Conservation (phyloP, 2,888 invertebrate genomes). For the Rhogogaster chlorosoma region DNA sequence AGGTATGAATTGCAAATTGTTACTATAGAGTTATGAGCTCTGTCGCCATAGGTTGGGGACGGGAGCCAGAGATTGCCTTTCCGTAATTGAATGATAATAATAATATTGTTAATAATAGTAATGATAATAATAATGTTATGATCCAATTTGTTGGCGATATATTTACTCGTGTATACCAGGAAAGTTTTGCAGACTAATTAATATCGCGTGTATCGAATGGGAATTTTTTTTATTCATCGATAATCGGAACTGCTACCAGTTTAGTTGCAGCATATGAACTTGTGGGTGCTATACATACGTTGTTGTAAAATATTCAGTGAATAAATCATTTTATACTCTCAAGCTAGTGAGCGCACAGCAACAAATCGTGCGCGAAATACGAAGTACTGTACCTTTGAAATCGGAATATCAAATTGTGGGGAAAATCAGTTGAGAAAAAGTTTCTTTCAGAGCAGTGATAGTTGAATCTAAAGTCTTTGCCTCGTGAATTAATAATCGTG, state of each 20-base stretch:
- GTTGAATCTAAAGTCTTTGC: background rate
- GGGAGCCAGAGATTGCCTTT: background rate
- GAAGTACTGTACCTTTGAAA: background rate
- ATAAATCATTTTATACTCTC: background rate
- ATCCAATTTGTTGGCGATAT: background rate
- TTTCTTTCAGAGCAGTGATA: no score
- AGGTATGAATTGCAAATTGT: conserved; percentile 62
- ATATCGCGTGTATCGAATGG: background rate
- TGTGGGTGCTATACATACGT: background rate
- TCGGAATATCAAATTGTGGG: background rate
- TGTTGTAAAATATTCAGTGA: background rate
- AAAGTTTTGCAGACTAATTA: background rate
- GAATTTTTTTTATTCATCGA: background rate
- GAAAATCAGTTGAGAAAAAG: background rate
- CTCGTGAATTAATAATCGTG: no score
- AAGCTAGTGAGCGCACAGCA: background rate
- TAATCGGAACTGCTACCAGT: background rate
- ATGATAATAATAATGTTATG: background rate
- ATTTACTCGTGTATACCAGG: background rate
- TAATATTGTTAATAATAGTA: background rate
- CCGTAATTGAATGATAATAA: background rate
- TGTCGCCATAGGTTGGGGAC: background rate
- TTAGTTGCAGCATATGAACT: background rate
- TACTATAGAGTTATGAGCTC: conserved; percentile 21
- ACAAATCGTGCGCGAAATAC: background rate